Conservation (phyloP, 2,113 vertebrate species). For the Centropristis striata region DNA sequence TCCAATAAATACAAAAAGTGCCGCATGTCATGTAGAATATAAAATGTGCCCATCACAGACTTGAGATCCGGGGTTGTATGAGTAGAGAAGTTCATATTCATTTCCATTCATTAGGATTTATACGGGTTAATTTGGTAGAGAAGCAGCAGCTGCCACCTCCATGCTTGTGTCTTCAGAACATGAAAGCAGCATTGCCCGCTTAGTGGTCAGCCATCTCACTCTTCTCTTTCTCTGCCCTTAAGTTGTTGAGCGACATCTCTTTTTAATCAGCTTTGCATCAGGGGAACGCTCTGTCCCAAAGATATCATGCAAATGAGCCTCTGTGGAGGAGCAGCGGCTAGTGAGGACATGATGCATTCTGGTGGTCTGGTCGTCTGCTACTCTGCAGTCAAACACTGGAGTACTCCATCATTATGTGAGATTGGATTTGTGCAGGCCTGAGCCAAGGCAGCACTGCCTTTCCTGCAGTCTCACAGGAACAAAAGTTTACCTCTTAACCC, state of each 20-base stretch:
- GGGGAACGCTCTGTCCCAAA: conserved; percentile 55
- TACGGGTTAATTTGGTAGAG: conserved; percentile 67
- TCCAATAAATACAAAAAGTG: background rate
- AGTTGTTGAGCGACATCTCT: conserved; percentile 62
- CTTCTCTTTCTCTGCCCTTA: conserved; percentile 51
- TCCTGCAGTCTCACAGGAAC: conserved; percentile 12
- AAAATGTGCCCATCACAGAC: background rate
- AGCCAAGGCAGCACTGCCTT: conserved; percentile 1
- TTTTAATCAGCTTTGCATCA: conserved; percentile 77
- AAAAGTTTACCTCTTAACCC: conserved; percentile 33
- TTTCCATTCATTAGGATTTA: conserved; percentile 58
- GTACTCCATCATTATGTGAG: conserved; percentile 11
- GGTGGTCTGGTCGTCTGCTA: conserved; percentile 34
- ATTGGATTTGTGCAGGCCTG: conserved; percentile 12
- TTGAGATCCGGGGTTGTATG: background rate
- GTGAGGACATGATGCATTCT: conserved; percentile 8
- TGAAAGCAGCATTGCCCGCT: conserved; percentile 59
- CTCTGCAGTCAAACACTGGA: background rate
- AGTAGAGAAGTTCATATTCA: conserved; percentile 11
- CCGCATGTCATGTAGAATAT: background rate
- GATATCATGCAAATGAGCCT: conserved; percentile 69
- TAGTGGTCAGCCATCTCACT: conserved; percentile 60
- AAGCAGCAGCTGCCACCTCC: conserved; percentile 39
- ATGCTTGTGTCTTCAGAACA: conserved; percentile 47
- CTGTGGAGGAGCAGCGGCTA: conserved; percentile 14